phyloP scores from a whole-genome alignment of 1,140 invertebrate species.

The Mylabris phalerata region DNA sequence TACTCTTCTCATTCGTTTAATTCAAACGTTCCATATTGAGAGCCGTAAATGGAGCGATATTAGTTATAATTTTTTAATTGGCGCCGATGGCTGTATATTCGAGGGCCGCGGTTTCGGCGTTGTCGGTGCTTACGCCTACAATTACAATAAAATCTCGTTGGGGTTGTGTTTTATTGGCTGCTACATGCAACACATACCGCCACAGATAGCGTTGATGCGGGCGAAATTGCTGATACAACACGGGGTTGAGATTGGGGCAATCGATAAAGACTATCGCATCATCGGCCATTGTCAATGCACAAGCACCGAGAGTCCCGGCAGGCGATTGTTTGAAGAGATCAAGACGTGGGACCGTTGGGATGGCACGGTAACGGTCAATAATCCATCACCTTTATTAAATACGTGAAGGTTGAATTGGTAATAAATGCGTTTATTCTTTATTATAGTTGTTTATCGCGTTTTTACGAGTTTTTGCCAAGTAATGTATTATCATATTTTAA shows the following conservation, averaged over 20 bases:
- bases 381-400: background rate
- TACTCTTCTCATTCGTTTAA: constrained; percentile 40
- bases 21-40: constrained; percentile 44
- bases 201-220: constrained; percentile 33
- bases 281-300: constrained; percentile 47
- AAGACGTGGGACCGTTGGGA: constrained; percentile 25
- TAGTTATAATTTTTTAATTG: constrained; percentile 49
- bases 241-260: constrained; percentile 43
- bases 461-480: no score
- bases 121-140: constrained; percentile 56
- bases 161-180: constrained; percentile 60
- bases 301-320: constrained; percentile 41
- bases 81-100: constrained; percentile 49
- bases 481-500: background rate
- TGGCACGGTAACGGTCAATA: background rate
- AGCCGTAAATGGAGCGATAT: constrained; percentile 45
- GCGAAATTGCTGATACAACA: constrained; percentile 40
- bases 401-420: no score
- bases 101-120: constrained; percentile 56
- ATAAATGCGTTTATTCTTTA: no score
- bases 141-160: constrained; percentile 55
- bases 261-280: constrained; percentile 44
- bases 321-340: constrained; percentile 37
- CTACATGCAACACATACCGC: constrained; percentile 44
- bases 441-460: no score